Percentiles rank a stretch among this genome's conserved stretches.
Conservation (phyloP, 2,797 vertebrate genomes). For the Acanthurus lineatus region DNA sequence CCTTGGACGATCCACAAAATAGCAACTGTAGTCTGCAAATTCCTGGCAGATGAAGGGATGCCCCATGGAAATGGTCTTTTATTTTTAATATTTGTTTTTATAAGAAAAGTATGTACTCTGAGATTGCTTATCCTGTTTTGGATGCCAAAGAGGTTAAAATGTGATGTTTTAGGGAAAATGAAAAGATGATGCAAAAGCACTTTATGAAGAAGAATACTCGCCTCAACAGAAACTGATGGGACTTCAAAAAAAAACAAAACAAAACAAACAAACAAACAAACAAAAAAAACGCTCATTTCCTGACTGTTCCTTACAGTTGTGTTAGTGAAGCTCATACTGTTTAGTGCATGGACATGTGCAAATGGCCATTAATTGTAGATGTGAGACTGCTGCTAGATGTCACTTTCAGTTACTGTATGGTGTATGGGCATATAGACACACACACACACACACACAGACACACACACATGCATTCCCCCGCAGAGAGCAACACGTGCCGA, state of each 20-base stretch:
- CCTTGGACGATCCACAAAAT: constrained; percentile 68
- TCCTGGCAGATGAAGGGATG: neutral
- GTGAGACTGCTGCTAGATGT: neutral
- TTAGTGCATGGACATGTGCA: neutral
- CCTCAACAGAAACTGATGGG: neutral
- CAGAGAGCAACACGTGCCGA: constrained; percentile 6
- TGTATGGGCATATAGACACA: neutral
- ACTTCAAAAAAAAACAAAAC: neutral
- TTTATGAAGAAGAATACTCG: constrained; percentile 60
- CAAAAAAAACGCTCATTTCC: neutral
- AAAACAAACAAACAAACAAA: neutral
- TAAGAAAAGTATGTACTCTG: neutral
- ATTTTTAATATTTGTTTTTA: constrained; percentile 6
- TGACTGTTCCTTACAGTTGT: neutral
- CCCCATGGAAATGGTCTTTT: neutral
- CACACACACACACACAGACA: neutral
- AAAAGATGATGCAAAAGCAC: constrained; percentile 63
- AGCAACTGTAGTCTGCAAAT: constrained; percentile 3
- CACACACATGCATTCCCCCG: neutral
- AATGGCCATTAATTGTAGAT: neutral
- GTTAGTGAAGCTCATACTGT: too few species aligned
- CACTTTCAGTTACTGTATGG: neutral
- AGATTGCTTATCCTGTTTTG: neutral
- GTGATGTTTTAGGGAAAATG: constrained; percentile 10
- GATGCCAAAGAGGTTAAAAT: constrained; percentile 7